Conservation (phyloP, 2,888 invertebrate genomes). For the Hemistola chrysoprasaria region DNA sequence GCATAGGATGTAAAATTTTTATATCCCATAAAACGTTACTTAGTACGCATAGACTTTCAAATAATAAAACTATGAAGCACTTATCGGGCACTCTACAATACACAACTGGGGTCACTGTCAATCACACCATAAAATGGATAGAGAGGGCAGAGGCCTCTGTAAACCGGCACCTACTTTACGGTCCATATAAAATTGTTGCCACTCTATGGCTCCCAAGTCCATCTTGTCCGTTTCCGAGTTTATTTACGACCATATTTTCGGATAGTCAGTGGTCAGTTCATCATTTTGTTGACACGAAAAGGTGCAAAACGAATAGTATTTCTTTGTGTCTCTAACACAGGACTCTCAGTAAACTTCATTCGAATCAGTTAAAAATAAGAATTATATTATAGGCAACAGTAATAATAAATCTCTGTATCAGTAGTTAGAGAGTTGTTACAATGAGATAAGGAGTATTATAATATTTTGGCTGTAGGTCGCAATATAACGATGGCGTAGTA, state of each 20-base stretch:
- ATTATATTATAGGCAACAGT: too few relatives aligned
- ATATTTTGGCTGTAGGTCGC: too few relatives aligned
- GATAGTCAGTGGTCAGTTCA: constrained; percentile 9
- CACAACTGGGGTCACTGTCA: constrained; percentile 44
- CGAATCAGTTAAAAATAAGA: too few relatives aligned
- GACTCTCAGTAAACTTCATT: too few relatives aligned
- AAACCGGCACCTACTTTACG: constrained; percentile 39
- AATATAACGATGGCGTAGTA: too few relatives aligned
- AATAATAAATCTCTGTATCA: too few relatives aligned
- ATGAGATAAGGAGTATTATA: too few relatives aligned
- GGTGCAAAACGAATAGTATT: too few relatives aligned
- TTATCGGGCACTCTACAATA: constrained; percentile 16
- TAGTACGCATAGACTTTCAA: constrained; percentile 21
- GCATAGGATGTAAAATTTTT: constrained; percentile 8
- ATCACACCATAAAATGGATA: constrained; percentile 44
- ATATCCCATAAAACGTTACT: constrained; percentile 18
- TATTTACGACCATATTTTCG: constrained; percentile 19
- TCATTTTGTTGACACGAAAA: too few relatives aligned
- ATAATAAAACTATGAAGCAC: constrained; percentile 23
- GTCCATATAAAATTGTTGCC: constrained; percentile 26
- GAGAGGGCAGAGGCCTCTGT: constrained; percentile 24
- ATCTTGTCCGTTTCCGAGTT: constrained; percentile 10
- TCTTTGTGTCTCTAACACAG: too few relatives aligned
- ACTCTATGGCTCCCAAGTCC: constrained; percentile 19
- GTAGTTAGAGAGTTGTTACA: too few relatives aligned